These are phyloP conservation scores for Phaonia tiefii DNA, from an alignment of 2,888 invertebrate species.

Conservation along the genomic window DNA sequence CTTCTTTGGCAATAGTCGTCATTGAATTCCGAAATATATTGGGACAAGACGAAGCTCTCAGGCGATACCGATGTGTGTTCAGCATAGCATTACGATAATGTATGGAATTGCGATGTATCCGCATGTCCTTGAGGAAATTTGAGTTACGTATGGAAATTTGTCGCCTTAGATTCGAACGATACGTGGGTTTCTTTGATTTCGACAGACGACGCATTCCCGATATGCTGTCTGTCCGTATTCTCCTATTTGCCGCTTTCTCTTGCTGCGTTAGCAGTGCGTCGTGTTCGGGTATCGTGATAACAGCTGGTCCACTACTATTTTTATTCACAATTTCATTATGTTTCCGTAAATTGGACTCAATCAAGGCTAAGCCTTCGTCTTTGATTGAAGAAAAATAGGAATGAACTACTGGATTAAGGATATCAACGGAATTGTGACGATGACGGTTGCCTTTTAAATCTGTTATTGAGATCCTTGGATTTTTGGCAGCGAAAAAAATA, in stretches of 20 bases:
- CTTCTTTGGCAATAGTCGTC: conserved; percentile 89
- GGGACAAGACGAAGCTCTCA: conserved; percentile 94
- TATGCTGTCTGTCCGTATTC: conserved; percentile 73
- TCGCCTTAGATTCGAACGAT: conserved; percentile 77
- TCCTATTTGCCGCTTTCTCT: conserved; percentile 64
- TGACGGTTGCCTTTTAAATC: conserved; percentile 72
- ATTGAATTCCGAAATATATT: conserved; percentile 95
- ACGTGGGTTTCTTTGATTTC: conserved; percentile 75
- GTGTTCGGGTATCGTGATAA: conserved; percentile 76
- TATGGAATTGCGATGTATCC: conserved; percentile 89
- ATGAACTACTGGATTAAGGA: conserved; percentile 75
- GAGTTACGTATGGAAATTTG: conserved; percentile 81
- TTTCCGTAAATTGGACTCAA: conserved; percentile 72
- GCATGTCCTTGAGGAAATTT: conserved; percentile 86
- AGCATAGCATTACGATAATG: conserved; percentile 93
- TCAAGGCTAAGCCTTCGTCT: conserved; percentile 73
- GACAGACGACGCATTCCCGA: conserved; percentile 75
- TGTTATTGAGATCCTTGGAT: conserved; percentile 70
- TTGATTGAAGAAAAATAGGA: conserved; percentile 71
- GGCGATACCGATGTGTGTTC: conserved; percentile 89
- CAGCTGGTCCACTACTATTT: conserved; percentile 62
- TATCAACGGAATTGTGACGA: conserved; percentile 78
- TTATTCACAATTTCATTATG: conserved; percentile 66
- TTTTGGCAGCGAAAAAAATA: conserved; percentile 74
- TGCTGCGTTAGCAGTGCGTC: conserved; percentile 59